phyloP scores from a whole-genome alignment of 2,797 vertebrate genomes.

The Diceros bicornis region DNA sequence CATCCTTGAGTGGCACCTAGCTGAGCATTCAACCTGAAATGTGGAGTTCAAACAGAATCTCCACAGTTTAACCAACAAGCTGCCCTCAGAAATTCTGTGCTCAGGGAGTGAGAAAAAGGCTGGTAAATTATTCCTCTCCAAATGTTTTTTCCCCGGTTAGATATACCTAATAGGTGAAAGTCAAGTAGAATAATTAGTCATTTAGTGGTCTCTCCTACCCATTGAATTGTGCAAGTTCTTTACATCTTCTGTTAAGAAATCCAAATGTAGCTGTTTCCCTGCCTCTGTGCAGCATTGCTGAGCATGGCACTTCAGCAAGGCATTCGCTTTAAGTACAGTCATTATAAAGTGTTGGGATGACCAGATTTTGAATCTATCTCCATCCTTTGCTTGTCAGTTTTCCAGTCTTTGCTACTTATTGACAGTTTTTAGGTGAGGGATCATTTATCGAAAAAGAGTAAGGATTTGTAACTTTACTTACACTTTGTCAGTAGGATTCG shows the following conservation, averaged over 20 bases:
- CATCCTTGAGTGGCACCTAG: not conserved
- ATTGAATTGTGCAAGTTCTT: not conserved
- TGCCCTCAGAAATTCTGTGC: not conserved
- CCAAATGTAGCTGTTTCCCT: not conserved
- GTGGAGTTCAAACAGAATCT: not conserved
- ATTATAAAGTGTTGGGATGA: not conserved
- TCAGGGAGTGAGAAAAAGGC: not conserved
- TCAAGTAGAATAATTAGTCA: not conserved
- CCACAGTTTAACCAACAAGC: not conserved
- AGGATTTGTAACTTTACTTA: slow-evolving; percentile 11
- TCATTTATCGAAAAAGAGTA: not conserved
- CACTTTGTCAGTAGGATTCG: slow-evolving; percentile 37
- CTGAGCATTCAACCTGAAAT: not conserved
- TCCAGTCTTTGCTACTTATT: slow-evolving; percentile 13
- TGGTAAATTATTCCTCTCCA: not conserved
- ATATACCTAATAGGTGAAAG: not conserved
- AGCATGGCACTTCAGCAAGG: not conserved
- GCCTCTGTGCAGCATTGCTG: not conserved
- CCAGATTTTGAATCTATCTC: not conserved
- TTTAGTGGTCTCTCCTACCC: not conserved
- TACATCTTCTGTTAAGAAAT: not conserved
- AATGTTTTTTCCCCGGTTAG: not conserved
- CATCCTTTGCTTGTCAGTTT: not conserved
- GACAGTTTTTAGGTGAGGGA: not conserved
- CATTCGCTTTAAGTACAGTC: not conserved